These are phyloP conservation scores for Hemistola chrysoprasaria DNA, from an alignment of 2,888 invertebrate species.

Conservation along the genomic window DNA sequence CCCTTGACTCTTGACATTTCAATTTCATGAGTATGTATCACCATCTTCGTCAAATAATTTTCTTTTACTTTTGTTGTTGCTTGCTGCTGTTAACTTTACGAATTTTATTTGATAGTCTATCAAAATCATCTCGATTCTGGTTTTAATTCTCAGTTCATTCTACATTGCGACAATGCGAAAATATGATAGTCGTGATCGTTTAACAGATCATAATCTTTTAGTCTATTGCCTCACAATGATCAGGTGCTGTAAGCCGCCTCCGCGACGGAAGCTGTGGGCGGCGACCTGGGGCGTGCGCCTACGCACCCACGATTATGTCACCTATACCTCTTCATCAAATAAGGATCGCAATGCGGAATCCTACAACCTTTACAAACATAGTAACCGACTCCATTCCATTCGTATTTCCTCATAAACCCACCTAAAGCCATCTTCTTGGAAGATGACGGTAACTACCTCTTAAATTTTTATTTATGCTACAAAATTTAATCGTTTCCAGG, in stretches of 20 bases:
- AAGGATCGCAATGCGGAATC: slow-evolving; percentile 61
- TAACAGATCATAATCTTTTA: slow-evolving; percentile 34
- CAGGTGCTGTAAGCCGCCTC: slow-evolving; percentile 70
- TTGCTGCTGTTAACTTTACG: too few species aligned
- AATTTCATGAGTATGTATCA: not conserved
- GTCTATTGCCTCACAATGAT: slow-evolving; percentile 57
- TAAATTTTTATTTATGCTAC: slow-evolving; percentile 30
- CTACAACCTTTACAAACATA: slow-evolving; percentile 28
- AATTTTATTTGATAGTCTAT: too few species aligned
- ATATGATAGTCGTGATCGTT: slow-evolving; percentile 19
- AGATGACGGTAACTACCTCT: slow-evolving; percentile 22
- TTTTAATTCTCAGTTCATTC: too few species aligned
- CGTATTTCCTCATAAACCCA: slow-evolving; percentile 30
- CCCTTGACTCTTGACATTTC: slow-evolving; percentile 29
- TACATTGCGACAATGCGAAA: slow-evolving; percentile 6
- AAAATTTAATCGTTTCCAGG: slow-evolving; percentile 31
- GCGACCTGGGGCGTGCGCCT: slow-evolving; percentile 59
- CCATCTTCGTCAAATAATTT: not conserved
- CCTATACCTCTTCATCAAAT: slow-evolving; percentile 65
- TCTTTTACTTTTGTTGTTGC: too few species aligned
- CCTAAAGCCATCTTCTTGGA: slow-evolving; percentile 30
- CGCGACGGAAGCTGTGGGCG: slow-evolving; percentile 77
- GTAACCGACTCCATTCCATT: slow-evolving; percentile 33
- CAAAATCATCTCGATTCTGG: too few species aligned
- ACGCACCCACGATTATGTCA: slow-evolving; percentile 69